phyloP scores from a whole-genome alignment of 1,140 invertebrate genomes.

The Penaeus indicus region DNA sequence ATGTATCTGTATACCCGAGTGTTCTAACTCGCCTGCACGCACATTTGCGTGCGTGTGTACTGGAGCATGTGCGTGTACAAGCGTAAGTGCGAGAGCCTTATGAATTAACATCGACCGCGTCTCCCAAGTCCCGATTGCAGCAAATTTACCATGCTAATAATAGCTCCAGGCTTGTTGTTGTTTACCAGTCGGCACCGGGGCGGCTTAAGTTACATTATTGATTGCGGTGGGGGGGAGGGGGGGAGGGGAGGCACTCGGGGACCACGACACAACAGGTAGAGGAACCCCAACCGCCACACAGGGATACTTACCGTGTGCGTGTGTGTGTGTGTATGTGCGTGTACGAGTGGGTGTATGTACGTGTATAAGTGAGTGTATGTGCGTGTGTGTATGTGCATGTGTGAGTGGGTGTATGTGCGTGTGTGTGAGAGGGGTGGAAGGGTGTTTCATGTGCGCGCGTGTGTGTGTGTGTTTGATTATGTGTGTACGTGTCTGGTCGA shows the following conservation, averaged over 20 bases:
- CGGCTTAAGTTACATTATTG: slow-evolving; percentile 54
- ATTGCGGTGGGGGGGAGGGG: neutral
- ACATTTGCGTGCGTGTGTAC: too few relatives aligned
- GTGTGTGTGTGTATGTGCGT: neutral
- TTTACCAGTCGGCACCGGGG: slow-evolving; percentile 15
- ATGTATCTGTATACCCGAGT: neutral
- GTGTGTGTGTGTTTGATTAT: neutral
- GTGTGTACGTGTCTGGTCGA: neutral
- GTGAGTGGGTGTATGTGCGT: too few relatives aligned
- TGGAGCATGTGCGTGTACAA: neutral
- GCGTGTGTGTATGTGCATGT: neutral
- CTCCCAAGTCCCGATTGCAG: neutral
- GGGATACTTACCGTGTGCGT: too few relatives aligned
- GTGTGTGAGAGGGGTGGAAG: too few relatives aligned
- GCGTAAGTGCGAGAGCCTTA: slow-evolving; percentile 18
- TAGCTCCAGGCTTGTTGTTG: slow-evolving; percentile 32
- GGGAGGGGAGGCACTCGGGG: neutral
- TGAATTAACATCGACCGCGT: neutral
- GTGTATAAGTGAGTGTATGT: too few relatives aligned
- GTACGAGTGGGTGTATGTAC: neutral
- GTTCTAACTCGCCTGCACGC: too few relatives aligned
- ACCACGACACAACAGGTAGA: slow-evolving; percentile 38
- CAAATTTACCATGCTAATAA: slow-evolving; percentile 39
- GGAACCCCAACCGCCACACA: too few relatives aligned
- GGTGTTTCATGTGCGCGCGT: neutral